Conservation (phyloP, 1,140 invertebrate genomes). For the Psilanteris sp. region DNA sequence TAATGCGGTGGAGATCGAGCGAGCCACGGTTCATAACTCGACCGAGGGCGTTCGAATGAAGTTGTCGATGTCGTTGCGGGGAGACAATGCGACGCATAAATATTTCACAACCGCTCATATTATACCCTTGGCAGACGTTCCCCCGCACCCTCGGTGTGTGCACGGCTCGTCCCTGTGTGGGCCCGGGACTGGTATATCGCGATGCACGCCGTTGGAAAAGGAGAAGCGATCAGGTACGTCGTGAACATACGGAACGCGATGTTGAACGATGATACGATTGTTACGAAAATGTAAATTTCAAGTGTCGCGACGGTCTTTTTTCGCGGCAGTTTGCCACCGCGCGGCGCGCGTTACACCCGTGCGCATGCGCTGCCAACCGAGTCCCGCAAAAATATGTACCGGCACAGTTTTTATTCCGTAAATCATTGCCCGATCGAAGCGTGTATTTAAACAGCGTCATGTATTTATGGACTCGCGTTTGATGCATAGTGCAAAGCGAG, state of each 20-base stretch:
- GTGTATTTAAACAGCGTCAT: constrained; percentile 28
- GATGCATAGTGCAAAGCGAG: constrained; percentile 33
- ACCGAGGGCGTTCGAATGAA: constrained; percentile 70
- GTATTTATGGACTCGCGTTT: constrained; percentile 58
- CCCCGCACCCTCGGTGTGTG: too few species aligned
- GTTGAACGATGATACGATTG: constrained; percentile 61
- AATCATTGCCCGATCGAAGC: constrained; percentile 35
- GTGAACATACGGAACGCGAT: constrained; percentile 40
- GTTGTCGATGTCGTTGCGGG: constrained; percentile 74
- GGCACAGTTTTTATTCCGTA: constrained; percentile 37
- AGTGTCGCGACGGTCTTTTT: constrained; percentile 31
- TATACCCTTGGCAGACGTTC: constrained; percentile 51
- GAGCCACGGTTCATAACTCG: constrained; percentile 72
- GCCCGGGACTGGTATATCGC: constrained; percentile 26
- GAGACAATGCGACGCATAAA: constrained; percentile 78
- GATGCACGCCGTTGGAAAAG: constrained; percentile 41
- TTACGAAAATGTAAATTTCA: constrained; percentile 59
- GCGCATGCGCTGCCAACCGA: not conserved
- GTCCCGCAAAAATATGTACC: not conserved
- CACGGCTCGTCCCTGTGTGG: too few species aligned
- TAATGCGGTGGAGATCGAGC: constrained; percentile 29
- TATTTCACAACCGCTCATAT: constrained; percentile 74
- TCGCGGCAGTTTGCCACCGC: constrained; percentile 33
- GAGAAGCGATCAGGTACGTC: constrained; percentile 42
- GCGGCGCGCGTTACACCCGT: constrained; percentile 40